These are phyloP conservation scores for Chamaea fasciata DNA, from an alignment of 2,113 vertebrate species.

Conservation along the genomic window DNA sequence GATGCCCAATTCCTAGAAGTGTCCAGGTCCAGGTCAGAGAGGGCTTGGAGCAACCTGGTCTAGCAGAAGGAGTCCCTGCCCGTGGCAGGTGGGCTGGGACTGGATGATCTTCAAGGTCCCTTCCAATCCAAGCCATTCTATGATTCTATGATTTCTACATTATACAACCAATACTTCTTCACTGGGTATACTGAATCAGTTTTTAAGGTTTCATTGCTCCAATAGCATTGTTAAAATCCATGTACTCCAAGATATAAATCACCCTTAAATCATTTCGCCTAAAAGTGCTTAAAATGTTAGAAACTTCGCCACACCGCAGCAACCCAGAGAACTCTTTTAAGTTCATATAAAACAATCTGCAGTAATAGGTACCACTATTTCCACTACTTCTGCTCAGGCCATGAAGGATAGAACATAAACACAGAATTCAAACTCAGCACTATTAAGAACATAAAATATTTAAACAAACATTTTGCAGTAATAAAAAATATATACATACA, in stretches of 20 bases:
- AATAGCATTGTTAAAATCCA: neutral
- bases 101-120: neutral
- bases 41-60: neutral
- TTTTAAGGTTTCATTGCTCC: neutral
- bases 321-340: neutral
- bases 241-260: neutral
- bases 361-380: neutral
- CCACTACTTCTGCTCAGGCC: neutral
- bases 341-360: constrained; percentile 34
- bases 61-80: neutral
- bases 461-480: constrained; percentile 56
- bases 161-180: neutral
- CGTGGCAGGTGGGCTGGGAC: neutral
- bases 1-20: neutral
- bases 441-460: constrained; percentile 69
- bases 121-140: neutral
- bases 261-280: neutral
- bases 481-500: constrained; percentile 69
- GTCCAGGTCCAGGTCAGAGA: neutral
- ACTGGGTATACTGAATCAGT: neutral
- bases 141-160: neutral
- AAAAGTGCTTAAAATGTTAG: neutral
- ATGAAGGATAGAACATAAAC: neutral
- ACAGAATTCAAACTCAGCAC: constrained; percentile 50
- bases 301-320: neutral